phyloP scores from a whole-genome alignment of 2,113 vertebrate species.

The Ailuropoda melanoleuca region DNA sequence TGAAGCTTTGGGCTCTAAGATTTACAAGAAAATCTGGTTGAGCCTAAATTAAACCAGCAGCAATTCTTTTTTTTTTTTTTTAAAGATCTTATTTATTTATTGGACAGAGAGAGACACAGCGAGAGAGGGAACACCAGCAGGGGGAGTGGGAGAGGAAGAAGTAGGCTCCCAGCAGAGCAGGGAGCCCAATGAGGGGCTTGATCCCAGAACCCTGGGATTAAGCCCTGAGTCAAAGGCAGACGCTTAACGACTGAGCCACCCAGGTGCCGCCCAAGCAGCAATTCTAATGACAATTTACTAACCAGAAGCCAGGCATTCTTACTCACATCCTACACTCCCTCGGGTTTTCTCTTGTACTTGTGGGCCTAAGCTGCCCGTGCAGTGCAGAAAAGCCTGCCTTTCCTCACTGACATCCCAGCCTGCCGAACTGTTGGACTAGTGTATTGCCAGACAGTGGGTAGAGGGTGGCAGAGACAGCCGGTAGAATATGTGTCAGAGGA shows the following conservation, averaged over 20 bases:
- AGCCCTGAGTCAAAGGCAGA: too few species aligned
- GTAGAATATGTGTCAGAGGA: neutral
- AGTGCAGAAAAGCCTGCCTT: neutral
- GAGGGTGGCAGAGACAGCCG: neutral
- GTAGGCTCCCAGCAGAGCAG: too few species aligned
- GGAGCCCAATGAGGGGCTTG: too few species aligned
- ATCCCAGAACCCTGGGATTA: too few species aligned
- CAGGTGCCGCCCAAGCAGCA: neutral
- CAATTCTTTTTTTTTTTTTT: neutral
- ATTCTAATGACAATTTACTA: slow-evolving; percentile 33
- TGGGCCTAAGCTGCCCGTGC: neutral
- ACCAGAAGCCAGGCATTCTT: slow-evolving; percentile 15
- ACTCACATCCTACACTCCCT: neutral
- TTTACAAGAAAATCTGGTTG: slow-evolving; percentile 37
- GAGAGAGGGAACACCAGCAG: too few species aligned
- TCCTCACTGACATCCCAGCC: neutral
- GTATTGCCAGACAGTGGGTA: neutral
- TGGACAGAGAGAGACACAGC: too few species aligned
- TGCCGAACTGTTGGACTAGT: neutral
- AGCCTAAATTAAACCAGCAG: slow-evolving; percentile 56
- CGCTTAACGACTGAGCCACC: too few species aligned
- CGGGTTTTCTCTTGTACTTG: neutral
- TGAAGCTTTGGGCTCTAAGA: neutral
- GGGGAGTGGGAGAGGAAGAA: too few species aligned
- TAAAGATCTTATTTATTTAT: too few species aligned